Base-by-base conservation (phyloP, 2,888 invertebrate species). In the Ennomos erosarius region DNA sequence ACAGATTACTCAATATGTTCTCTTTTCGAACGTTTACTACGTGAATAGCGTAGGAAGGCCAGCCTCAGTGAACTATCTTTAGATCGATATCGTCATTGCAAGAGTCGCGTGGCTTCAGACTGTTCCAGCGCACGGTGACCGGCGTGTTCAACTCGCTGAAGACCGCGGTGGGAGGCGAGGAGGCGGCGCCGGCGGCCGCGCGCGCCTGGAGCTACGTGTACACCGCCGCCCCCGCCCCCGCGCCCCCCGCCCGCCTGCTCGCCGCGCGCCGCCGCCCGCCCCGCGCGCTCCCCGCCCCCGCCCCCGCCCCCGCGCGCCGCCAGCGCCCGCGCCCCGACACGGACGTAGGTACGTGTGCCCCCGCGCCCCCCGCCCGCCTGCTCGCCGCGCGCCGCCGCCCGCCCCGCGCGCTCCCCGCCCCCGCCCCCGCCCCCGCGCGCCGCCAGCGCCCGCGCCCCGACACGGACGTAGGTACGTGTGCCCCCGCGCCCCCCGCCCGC, bases 61-160 rank as follows among this genome's bases (percentile, higher is more conserved):
- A n/a, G 16, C 16, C 16, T 16, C 16, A 3, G 1, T 16, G 16
- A 16, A 16, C n/a, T n/a, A n/a, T n/a, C n/a, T n/a, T n/a, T n/a
- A n/a, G n/a, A n/a, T n/a, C n/a, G n/a, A n/a, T n/a, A n/a, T n/a
- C n/a, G n/a, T n/a, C n/a, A n/a, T n/a, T n/a, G n/a, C n/a, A 26
- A 6, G 26, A 26, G n/a, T 6, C 3, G 26, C 26, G 26, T 26
- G 13, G 11, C 9, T 9, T 26, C 74, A 94, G 96, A 85, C 86
- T 96, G 77, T 93, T 96, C 75, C 95, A 95, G 0, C 95, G 95
- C 77, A 96, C 96, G 0, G 96, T 96, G 67, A 96, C 96, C 1
- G 96, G 96, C 0, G 95, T 97, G 64, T 95, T 97, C 78, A 96
- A 96, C 82, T 95, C 96, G 0, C 91, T 97, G 45, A 95, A 94